Percentiles rank a stretch among this genome's conserved stretches.
These are phyloP conservation scores for Trinectes maculatus DNA, from an alignment of 2,113 vertebrate species.

Conservation along the genomic window DNA sequence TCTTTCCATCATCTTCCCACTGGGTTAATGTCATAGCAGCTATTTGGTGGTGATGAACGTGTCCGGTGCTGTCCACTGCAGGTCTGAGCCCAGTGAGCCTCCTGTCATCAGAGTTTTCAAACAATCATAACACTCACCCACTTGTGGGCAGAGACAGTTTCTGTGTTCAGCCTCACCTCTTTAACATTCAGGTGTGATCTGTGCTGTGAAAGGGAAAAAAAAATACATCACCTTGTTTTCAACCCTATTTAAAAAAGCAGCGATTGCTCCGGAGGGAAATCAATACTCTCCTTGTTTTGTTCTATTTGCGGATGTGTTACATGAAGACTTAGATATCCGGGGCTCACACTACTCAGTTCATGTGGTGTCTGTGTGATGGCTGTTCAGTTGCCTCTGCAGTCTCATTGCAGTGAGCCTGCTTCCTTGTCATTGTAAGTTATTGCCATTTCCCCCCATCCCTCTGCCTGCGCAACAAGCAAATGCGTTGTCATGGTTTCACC, in stretches of 20 bases:
- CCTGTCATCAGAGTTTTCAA: neutral
- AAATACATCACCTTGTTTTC: too few species aligned
- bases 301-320: conserved; percentile 42
- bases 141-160: conserved; percentile 5
- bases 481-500: conserved; percentile 68
- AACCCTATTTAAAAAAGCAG: conserved; percentile 5
- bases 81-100: too few species aligned
- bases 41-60: neutral
- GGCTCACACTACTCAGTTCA: conserved; percentile 12
- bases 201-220: neutral
- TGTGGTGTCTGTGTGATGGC: conserved; percentile 40
- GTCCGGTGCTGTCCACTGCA: neutral
- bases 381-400: conserved; percentile 47
- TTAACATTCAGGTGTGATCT: conserved; percentile 65
- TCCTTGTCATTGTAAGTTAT: conserved; percentile 52
- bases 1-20: neutral
- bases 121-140: neutral
- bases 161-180: conserved; percentile 28
- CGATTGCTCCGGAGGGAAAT: conserved; percentile 33
- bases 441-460: neutral
- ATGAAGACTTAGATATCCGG: conserved; percentile 35
- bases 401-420: conserved; percentile 52
- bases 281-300: conserved; percentile 43
- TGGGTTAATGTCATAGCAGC: too few species aligned
- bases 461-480: conserved; percentile 49